phyloP scores from a whole-genome alignment of 2,888 invertebrate species.

The Dicranocentrus wangi region DNA sequence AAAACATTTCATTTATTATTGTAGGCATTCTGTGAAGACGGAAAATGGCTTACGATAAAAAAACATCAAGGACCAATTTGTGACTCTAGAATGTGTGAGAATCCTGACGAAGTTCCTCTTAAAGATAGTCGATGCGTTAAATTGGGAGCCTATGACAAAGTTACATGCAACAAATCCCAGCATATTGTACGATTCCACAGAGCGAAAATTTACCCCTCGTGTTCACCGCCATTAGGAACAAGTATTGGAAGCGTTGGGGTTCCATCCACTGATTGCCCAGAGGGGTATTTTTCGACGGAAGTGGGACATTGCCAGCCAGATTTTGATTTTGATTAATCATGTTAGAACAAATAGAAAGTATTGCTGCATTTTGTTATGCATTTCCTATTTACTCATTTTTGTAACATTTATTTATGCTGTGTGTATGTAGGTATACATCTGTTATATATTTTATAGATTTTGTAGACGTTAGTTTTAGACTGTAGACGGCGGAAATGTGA shows the following conservation, averaged over 20 bases:
- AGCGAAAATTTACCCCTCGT: conserved; percentile 12
- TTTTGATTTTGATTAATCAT: conserved; percentile 59
- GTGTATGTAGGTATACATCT: no score
- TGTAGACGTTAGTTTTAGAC: no score
- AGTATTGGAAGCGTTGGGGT: conserved; percentile 36
- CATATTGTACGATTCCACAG: conserved; percentile 32
- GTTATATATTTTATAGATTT: no score
- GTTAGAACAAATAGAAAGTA: not conserved
- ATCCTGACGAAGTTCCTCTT: conserved; percentile 32
- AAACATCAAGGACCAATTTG: conserved; percentile 27
- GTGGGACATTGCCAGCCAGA: conserved; percentile 44
- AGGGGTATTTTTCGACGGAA: conserved; percentile 32
- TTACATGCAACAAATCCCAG: conserved; percentile 33
- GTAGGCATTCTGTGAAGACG: conserved; percentile 50
- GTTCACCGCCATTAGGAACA: not conserved
- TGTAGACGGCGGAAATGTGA: no score
- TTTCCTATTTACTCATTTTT: not conserved
- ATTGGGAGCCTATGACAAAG: conserved; percentile 35
- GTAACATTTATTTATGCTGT: no score
- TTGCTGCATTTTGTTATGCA: not conserved
- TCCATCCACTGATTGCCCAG: conserved; percentile 35
- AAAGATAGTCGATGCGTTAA: conserved; percentile 42
- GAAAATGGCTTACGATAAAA: conserved; percentile 47
- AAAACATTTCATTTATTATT: conserved; percentile 6
- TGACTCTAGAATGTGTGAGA: conserved; percentile 10